Percentiles rank a stretch among this genome's conserved stretches.
Conservation (phyloP, 2,113 vertebrate species). For the Acrocephalus arundinaceus region DNA sequence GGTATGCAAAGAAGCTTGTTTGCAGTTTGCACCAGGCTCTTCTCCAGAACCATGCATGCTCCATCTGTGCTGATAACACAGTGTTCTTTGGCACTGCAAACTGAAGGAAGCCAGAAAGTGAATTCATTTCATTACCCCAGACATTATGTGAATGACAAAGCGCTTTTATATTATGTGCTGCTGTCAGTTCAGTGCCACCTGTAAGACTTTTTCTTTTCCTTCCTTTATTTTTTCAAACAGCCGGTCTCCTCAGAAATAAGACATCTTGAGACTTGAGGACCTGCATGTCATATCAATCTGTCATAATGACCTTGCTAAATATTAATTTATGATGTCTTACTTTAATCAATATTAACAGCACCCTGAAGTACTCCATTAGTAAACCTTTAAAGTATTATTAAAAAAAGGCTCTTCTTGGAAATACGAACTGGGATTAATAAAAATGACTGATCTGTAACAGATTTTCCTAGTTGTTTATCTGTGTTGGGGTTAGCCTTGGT, state of each 20-base stretch:
- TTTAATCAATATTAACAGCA: conserved; percentile 70
- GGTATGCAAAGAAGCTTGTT: conserved; percentile 80
- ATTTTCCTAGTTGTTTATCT: conserved; percentile 14
- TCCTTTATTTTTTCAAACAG: conserved; percentile 49
- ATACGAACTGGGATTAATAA: neutral
- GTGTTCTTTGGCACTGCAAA: conserved; percentile 80
- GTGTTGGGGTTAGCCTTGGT: neutral
- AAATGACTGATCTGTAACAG: conserved; percentile 29
- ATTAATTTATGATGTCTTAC: conserved; percentile 65
- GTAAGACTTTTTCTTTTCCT: conserved; percentile 54
- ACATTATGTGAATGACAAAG: conserved; percentile 81
- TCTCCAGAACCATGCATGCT: conserved; percentile 80
- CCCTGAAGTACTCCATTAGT: conserved; percentile 48
- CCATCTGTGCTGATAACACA: conserved; percentile 85
- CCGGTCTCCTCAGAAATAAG: conserved; percentile 64
- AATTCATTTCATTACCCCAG: conserved; percentile 81
- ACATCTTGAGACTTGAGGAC: conserved; percentile 63
- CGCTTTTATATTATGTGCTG: conserved; percentile 70
- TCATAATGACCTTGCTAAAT: conserved; percentile 73
- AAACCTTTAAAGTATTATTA: conserved; percentile 29
- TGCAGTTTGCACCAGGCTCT: conserved; percentile 77
- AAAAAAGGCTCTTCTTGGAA: conserved; percentile 11
- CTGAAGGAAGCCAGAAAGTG: conserved; percentile 79
- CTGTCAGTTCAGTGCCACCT: conserved; percentile 74
- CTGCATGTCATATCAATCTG: conserved; percentile 62